These are phyloP conservation scores for Gephyroberyx darwinii DNA, from an alignment of 2,797 vertebrate species.

Conservation along the genomic window DNA sequence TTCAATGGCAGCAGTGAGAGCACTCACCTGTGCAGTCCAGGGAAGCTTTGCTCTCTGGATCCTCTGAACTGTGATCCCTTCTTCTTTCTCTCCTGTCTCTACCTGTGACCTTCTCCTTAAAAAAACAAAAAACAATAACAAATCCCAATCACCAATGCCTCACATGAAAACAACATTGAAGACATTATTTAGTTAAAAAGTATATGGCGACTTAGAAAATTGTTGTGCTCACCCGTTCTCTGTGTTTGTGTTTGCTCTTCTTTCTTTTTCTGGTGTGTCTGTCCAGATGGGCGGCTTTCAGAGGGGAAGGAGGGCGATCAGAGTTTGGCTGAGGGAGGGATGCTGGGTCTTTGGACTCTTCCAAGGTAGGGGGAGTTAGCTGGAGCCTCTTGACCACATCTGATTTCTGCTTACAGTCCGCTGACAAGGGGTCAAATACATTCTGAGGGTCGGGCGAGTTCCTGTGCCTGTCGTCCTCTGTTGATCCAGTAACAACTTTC, in stretches of 20 bases:
- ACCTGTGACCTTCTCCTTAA: constrained; percentile 56
- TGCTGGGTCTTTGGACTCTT: constrained; percentile 50
- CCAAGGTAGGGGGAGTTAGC: constrained; percentile 69
- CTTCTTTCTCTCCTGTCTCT: constrained; percentile 48
- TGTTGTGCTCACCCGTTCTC: constrained; percentile 52
- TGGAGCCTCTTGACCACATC: constrained; percentile 67
- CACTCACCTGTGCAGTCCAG: constrained; percentile 51
- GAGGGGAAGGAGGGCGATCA: constrained; percentile 38
- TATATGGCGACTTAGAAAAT: neutral
- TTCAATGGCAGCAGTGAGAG: neutral
- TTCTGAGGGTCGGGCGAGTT: constrained; percentile 74
- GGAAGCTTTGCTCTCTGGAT: constrained; percentile 28
- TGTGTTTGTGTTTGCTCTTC: constrained; percentile 73
- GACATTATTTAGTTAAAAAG: neutral
- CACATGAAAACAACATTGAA: neutral
- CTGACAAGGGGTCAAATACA: constrained; percentile 82
- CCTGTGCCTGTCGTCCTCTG: constrained; percentile 45
- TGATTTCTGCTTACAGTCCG: constrained; percentile 76
- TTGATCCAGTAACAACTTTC: neutral
- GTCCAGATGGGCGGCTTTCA: constrained; percentile 27
- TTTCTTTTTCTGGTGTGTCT: constrained; percentile 57
- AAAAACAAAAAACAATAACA: neutral
- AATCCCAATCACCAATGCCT: neutral
- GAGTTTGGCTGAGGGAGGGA: constrained; percentile 50
- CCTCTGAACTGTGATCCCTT: constrained; percentile 37